A percentile compares a stretch with the other conserved stretches of the same genome.
These are phyloP conservation scores for Lepus townsendii DNA, from an alignment of 2,797 vertebrate genomes.

Conservation along the genomic window DNA sequence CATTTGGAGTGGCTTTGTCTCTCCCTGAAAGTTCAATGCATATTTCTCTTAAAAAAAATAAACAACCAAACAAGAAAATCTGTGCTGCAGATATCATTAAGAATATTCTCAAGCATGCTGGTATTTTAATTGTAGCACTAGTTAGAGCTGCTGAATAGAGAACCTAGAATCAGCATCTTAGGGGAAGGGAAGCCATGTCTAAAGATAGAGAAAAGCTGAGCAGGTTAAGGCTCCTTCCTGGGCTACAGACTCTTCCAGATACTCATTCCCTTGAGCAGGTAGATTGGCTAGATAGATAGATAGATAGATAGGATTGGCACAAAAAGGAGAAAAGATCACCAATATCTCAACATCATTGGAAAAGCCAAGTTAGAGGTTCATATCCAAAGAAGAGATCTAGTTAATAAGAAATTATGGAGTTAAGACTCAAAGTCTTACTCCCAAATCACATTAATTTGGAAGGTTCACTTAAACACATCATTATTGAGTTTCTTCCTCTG, in stretches of 20 bases:
- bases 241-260: not conserved
- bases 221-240: not conserved
- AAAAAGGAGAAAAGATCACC: not conserved
- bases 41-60: not conserved
- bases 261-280: not conserved
- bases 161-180: not conserved
- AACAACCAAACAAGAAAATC: not conserved
- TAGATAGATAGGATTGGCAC: not conserved
- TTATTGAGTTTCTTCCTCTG: not conserved
- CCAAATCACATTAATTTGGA: constrained; percentile 6
- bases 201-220: not conserved
- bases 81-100: constrained; percentile 40
- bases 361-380: constrained; percentile 11
- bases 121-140: not conserved
- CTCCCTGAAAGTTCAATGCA: not conserved
- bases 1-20: not conserved
- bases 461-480: not conserved
- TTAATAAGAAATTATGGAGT: not conserved
- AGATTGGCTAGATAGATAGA: too few relatives aligned
- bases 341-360: too few relatives aligned
- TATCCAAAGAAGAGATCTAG: not conserved
- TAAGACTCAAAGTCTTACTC: not conserved
- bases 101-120: not conserved
- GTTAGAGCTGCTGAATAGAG: not conserved
- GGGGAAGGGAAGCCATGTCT: not conserved